Percentiles rank a stretch among this genome's conserved stretches.
Conservation (phyloP, 1,140 invertebrate species). For the Drosophila pseudoananassae region DNA sequence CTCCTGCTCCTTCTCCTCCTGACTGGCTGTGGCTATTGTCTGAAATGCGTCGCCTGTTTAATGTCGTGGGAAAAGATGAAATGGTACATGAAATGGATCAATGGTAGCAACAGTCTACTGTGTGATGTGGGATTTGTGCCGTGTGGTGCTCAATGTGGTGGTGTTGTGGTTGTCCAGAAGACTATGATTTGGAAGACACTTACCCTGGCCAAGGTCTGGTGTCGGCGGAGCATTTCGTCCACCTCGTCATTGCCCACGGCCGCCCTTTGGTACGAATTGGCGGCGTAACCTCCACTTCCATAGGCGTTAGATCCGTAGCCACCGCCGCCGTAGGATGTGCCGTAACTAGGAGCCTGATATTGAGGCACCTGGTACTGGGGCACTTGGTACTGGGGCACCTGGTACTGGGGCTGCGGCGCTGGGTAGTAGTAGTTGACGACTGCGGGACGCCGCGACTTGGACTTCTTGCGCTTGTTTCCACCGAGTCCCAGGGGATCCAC, state of each 20-base stretch:
- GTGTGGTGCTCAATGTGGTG: conserved; percentile 23
- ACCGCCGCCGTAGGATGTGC: conserved; percentile 46
- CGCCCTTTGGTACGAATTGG: conserved; percentile 46
- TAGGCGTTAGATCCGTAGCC: conserved; percentile 47
- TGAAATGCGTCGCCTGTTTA: conserved; percentile 84
- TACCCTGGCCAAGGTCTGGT: conserved; percentile 62
- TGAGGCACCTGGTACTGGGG: conserved; percentile 1
- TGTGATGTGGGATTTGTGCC: conserved; percentile 6
- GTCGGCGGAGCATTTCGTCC: conserved; percentile 64
- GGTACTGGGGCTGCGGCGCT: conserved; percentile 3
- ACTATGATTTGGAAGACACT: conserved; percentile 26
- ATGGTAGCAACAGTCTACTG: conserved; percentile 24
- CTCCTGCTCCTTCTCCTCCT: conserved; percentile 22
- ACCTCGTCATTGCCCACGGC: conserved; percentile 77
- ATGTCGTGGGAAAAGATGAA: conserved; percentile 62
- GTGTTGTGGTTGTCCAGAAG: conserved; percentile 5
- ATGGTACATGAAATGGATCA: conserved; percentile 61
- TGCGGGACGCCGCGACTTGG: conserved; percentile 37
- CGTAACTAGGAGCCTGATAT: conserved; percentile 21
- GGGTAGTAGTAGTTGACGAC: conserved; percentile 64
- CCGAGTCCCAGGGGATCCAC: conserved; percentile 50
- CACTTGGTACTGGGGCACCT: conserved; percentile 12
- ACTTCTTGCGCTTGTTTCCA: conserved; percentile 58
- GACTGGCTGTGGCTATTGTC: conserved; percentile 56
- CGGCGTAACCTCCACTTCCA: conserved; percentile 30